A percentile compares a stretch with the other conserved stretches of the same genome.
Evolutionary conservation across 2,113 vertebrate species (phyloP).

Genomic region (Hemiprocne comata): DNA sequence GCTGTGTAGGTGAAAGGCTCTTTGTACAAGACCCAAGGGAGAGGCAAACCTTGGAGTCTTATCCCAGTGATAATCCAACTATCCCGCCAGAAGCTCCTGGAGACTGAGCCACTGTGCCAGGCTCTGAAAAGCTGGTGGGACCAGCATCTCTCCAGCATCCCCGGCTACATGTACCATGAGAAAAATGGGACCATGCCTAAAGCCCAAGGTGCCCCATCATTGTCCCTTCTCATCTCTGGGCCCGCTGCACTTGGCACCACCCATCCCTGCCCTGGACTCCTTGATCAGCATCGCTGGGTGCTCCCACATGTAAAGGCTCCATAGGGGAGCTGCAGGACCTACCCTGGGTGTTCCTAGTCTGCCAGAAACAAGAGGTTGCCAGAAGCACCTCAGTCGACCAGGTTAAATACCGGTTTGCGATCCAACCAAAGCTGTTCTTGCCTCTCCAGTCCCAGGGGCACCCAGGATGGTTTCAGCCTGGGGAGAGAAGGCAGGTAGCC

Average conservation of each 20-base stretch:
- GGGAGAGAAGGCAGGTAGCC: not conserved
- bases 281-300: accelerated
- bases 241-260: no score
- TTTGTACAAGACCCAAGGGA: no score
- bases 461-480: not conserved
- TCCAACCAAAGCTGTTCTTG: accelerated
- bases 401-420: conserved; percentile 6
- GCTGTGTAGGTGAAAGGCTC: not conserved
- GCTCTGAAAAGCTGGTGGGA: not conserved
- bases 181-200: not conserved
- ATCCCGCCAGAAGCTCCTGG: no score
- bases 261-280: not conserved
- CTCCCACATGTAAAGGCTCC: not conserved
- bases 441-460: not conserved
- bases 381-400: not conserved
- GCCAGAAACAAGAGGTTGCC: not conserved
- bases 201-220: not conserved
- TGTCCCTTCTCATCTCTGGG: not conserved
- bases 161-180: no score
- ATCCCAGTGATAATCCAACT: no score
- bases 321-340: not conserved
- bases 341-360: not conserved
- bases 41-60: no score
- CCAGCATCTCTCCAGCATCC: no score
- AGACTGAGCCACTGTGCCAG: no score